A percentile compares a stretch with the other conserved stretches of the same genome.
Evolutionary conservation across 2,113 vertebrate species (phyloP).

Genomic region (Cichladusa arquata): DNA sequence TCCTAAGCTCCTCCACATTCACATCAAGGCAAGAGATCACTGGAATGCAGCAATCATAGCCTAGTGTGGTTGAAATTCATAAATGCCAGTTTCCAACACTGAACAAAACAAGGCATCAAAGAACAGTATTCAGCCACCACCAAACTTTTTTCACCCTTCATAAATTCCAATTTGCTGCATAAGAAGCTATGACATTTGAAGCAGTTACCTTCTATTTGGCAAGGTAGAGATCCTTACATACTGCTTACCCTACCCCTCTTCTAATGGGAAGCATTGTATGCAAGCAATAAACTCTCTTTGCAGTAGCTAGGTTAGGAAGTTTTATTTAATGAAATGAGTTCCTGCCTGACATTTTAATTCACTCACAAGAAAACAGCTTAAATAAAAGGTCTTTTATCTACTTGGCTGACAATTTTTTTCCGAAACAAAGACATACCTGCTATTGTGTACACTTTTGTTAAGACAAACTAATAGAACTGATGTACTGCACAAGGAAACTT

Average conservation of each 20-base stretch:
- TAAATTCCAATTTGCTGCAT: background rate
- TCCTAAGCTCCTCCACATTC: background rate
- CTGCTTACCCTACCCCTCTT: background rate
- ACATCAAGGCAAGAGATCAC: background rate
- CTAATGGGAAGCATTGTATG: background rate
- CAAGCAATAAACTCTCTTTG: background rate
- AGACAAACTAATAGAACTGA: background rate
- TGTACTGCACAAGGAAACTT: background rate
- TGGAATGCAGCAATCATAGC: background rate
- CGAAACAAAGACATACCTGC: background rate
- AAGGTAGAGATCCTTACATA: background rate
- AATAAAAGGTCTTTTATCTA: background rate
- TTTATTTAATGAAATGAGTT: background rate
- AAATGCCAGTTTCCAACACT: background rate
- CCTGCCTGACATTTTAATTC: background rate
- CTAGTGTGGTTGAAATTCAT: background rate
- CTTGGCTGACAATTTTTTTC: background rate
- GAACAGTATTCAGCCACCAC: background rate
- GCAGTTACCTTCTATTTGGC: background rate
- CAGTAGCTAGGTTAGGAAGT: background rate
- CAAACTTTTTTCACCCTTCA: fast-evolving
- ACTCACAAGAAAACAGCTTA: background rate
- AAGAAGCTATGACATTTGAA: background rate
- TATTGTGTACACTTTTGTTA: background rate
- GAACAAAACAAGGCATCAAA: background rate